Conservation (phyloP, 1,140 invertebrate genomes). For the Dreissena polymorpha region DNA sequence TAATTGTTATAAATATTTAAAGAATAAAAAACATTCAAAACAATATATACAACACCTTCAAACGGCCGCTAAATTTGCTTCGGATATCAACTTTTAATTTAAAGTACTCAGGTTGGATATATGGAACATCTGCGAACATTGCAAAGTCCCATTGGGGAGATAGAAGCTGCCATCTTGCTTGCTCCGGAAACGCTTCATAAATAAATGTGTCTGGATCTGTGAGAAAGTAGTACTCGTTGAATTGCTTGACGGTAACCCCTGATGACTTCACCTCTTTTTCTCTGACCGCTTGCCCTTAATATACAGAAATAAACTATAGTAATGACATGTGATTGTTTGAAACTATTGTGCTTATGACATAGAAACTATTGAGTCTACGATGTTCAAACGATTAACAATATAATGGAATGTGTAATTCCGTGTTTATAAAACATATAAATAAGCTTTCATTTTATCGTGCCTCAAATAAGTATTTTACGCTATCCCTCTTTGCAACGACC, state of each 20-base stretch:
- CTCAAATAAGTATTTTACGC: too few species aligned
- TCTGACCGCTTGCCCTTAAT: conserved; percentile 42
- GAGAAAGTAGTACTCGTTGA: conserved; percentile 71
- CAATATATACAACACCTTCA: not conserved
- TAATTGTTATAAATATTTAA: too few species aligned
- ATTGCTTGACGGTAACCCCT: conserved; percentile 5
- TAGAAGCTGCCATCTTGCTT: conserved; percentile 68
- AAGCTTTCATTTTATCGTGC: too few species aligned
- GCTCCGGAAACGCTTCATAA: conserved; percentile 59
- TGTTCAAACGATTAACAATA: too few species aligned
- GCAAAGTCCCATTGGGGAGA: conserved; percentile 57
- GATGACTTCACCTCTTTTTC: conserved; percentile 41
- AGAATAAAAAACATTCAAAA: too few species aligned
- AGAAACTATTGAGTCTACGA: too few species aligned
- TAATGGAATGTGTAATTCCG: too few species aligned
- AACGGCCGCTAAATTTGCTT: conserved; percentile 32
- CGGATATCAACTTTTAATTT: conserved; percentile 39
- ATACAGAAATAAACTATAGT: not conserved
- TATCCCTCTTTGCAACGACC: too few species aligned
- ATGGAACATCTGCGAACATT: conserved; percentile 49
- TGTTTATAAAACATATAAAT: too few species aligned
- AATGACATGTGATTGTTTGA: too few species aligned
- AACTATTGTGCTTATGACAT: too few species aligned
- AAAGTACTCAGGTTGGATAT: conserved; percentile 43
- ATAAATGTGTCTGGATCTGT: conserved; percentile 68